Evolutionary conservation across 2,113 vertebrate species (phyloP).

Genomic region (Larimichthys crocea): DNA sequence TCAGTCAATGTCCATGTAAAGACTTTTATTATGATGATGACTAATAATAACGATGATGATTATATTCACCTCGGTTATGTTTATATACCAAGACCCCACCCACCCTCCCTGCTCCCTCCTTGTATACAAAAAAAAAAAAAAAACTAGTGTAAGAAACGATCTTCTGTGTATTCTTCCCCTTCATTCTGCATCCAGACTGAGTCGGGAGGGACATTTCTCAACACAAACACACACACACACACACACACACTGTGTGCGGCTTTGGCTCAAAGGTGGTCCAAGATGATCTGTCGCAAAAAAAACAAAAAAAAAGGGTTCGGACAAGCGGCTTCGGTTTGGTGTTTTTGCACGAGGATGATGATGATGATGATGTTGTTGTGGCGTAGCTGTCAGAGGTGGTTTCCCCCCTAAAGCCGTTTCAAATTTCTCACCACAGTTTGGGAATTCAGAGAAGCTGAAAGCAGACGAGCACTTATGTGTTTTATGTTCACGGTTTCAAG

Average conservation of each 20-base stretch:
- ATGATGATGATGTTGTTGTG: neutral
- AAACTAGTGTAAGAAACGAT: constrained; percentile 49
- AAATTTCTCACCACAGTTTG: constrained; percentile 29
- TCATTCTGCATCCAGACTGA: constrained; percentile 59
- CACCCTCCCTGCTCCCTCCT: constrained; percentile 60
- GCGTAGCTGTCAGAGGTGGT: neutral
- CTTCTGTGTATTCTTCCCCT: constrained; percentile 60
- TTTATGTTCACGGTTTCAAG: neutral
- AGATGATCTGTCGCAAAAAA: neutral
- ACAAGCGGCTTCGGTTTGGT: neutral
- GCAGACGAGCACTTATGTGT: neutral
- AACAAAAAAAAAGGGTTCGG: neutral
- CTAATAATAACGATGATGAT: constrained; percentile 51
- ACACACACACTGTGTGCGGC: constrained; percentile 18
- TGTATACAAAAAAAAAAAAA: constrained; percentile 51
- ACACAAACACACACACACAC: constrained; percentile 23
- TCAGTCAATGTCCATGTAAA: constrained; percentile 83
- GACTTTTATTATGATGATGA: constrained; percentile 80
- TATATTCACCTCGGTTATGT: constrained; percentile 79
- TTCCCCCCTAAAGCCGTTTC: neutral
- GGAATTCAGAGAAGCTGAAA: neutral
- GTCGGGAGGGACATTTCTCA: constrained; percentile 41
- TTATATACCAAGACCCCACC: constrained; percentile 77
- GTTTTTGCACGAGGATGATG: constrained; percentile 4
- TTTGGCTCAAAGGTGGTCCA: neutral